phyloP scores from a whole-genome alignment of 2,113 vertebrate species.

The Alethe diademata region DNA sequence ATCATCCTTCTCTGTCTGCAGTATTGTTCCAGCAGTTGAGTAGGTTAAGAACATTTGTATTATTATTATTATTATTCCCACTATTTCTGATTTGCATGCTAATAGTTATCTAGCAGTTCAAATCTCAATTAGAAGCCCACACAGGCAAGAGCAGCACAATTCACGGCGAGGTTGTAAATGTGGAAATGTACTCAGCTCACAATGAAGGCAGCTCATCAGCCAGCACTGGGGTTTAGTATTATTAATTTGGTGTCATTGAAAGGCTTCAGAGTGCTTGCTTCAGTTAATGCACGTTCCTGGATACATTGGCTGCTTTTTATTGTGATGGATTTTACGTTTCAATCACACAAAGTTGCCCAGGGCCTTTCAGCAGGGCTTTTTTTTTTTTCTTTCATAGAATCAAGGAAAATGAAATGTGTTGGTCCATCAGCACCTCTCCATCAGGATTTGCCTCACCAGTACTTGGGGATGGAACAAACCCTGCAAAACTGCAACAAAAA shows the following conservation, averaged over 20 bases:
- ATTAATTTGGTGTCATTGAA: slow-evolving; percentile 18
- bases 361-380: neutral
- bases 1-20: neutral
- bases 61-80: slow-evolving; percentile 18
- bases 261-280: neutral
- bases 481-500: neutral
- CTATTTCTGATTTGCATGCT: slow-evolving; percentile 32
- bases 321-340: slow-evolving; percentile 9
- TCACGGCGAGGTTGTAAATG: neutral
- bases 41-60: slow-evolving; percentile 5
- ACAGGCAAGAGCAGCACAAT: neutral
- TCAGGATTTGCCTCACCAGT: neutral
- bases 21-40: neutral
- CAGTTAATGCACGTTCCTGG: neutral
- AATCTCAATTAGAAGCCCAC: slow-evolving; percentile 25
- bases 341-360: neutral
- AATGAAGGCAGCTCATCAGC: neutral
- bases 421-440: neutral
- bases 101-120: slow-evolving; percentile 4
- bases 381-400: neutral
- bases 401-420: neutral
- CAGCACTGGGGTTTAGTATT: neutral
- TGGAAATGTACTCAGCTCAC: neutral
- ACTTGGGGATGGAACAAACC: neutral
- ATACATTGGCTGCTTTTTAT: neutral